Base-by-base conservation (phyloP, 35 echinoderm and acorn worm species). In the Ophioderma brevispina region DNA sequence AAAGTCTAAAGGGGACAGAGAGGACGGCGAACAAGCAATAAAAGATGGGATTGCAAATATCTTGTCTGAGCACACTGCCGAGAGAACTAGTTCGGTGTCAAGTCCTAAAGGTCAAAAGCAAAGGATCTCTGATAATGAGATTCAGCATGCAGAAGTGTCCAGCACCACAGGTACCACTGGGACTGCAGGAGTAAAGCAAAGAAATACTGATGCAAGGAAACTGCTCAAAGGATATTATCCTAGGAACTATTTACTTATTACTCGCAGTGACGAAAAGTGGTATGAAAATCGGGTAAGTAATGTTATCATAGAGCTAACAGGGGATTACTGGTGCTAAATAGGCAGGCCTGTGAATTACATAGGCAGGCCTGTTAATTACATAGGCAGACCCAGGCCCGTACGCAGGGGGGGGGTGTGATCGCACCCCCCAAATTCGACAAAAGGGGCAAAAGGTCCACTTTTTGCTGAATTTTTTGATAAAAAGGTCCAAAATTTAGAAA, bases 71-170 rank as follows among this genome's bases (percentile, higher is more conserved):
- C 34, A 40, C 28, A 37, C 39, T 13, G 40, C 33, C 18, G 83
- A 37, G 35, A 34, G 31, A 36, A n/a, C 49, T 23, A 56, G 56
- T 33, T 30, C 2, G 19, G 33, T 6, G 64, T 13, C 39, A 28
- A 39, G 19, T 32, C n/a, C n/a, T n/a, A 33, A 46, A 50, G 50
- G 50, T 38, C 40, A 75, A 39, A 52, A 33, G 31, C 46, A 2
- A 4, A 36, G 18, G 18, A 3, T 8, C 0, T 35, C 32, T n/a
- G 25, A 14, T 36, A 31, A 31, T 0, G 83, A 35, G 11, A 33
- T 85, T n/a, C 83, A 85, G 83, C 83, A 85, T 85, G 1, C 83
- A 15, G 83, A 85, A 35, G 52, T 85, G 21, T 85, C 83, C 35
- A 85, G 83, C 37, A 85, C 83, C 0, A 64, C 83, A 23, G 23